Evolutionary conservation across 2,113 vertebrate genomes (phyloP).

Genomic region (Trichomycterus rosablanca): DNA sequence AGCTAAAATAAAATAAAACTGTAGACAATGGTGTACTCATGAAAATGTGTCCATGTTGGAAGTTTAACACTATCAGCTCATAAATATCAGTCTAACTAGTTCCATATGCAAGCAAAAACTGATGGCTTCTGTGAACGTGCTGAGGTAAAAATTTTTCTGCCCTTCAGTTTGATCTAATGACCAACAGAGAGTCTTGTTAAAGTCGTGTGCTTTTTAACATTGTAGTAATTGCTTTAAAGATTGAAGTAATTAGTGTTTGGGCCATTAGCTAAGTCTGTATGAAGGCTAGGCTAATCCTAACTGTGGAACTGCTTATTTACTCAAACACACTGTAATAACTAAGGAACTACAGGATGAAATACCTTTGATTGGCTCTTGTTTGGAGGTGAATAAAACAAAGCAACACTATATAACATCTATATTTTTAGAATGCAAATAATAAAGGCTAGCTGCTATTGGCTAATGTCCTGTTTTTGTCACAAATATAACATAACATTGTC

Average conservation of each 20-base stretch:
- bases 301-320: neutral
- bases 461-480: no score
- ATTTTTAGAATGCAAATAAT: no score
- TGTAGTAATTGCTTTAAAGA: neutral
- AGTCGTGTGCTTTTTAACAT: constrained; percentile 1
- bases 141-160: constrained; percentile 8
- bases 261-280: constrained; percentile 3
- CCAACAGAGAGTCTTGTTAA: constrained; percentile 17
- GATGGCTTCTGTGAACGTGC: constrained; percentile 22
- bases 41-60: constrained; percentile 42
- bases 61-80: constrained; percentile 24
- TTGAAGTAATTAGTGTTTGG: neutral
- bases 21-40: constrained; percentile 41
- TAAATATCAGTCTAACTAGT: constrained; percentile 37
- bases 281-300: constrained; percentile 20
- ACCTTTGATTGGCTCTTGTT: no score
- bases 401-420: constrained; percentile 1
- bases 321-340: no score
- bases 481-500: no score
- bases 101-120: constrained; percentile 13
- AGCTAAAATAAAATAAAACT: constrained; percentile 33
- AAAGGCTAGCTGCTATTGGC: no score
- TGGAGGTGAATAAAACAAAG: no score
- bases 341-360: no score
- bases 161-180: neutral